A percentile compares a stretch with the other conserved stretches of the same genome.
Evolutionary conservation across 2,797 vertebrate genomes (phyloP).

Genomic region (Enteromius anoplus): DNA sequence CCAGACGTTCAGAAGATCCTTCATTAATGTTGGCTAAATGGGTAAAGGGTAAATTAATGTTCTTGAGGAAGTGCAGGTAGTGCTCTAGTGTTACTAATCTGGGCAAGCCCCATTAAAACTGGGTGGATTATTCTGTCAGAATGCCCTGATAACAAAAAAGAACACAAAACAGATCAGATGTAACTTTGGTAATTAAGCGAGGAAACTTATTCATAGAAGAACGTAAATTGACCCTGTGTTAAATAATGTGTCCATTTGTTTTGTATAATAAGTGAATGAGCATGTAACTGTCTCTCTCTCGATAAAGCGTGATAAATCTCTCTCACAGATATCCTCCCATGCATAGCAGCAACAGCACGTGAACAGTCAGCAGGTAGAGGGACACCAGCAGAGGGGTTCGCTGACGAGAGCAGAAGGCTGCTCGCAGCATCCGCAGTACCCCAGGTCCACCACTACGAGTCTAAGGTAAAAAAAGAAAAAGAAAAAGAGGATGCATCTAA

Average conservation of each 20-base stretch:
- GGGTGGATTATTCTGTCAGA: conserved; percentile 18
- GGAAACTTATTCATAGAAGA: conserved; percentile 16
- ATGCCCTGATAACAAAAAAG: conserved; percentile 12
- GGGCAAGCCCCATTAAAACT: conserved; percentile 17
- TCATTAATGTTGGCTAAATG: background rate
- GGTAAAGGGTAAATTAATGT: conserved; percentile 6
- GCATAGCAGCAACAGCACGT: conserved; percentile 88
- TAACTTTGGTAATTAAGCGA: conserved; percentile 55
- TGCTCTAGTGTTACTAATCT: conserved; percentile 12
- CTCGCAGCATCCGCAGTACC: conserved; percentile 80
- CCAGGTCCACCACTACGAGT: conserved; percentile 73
- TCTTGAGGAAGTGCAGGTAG: conserved; percentile 16
- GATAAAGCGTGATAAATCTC: conserved; percentile 25
- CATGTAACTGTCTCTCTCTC: background rate
- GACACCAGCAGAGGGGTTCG: conserved; percentile 83
- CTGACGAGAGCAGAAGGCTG: conserved; percentile 82
- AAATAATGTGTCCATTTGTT: conserved; percentile 3
- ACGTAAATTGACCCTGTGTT: conserved; percentile 25
- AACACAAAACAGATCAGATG: conserved; percentile 20
- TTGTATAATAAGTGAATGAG: conserved; percentile 1
- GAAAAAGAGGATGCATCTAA: background rate
- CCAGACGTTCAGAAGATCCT: conserved; percentile 4
- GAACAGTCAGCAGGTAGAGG: conserved; percentile 86
- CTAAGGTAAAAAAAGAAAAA: conserved; percentile 69
- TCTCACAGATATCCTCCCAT: conserved; percentile 87